A percentile compares a stretch with the other conserved stretches of the same genome.
Evolutionary conservation across 2,797 vertebrate genomes (phyloP).

Genomic region (Melanotaenia maccullochi): DNA sequence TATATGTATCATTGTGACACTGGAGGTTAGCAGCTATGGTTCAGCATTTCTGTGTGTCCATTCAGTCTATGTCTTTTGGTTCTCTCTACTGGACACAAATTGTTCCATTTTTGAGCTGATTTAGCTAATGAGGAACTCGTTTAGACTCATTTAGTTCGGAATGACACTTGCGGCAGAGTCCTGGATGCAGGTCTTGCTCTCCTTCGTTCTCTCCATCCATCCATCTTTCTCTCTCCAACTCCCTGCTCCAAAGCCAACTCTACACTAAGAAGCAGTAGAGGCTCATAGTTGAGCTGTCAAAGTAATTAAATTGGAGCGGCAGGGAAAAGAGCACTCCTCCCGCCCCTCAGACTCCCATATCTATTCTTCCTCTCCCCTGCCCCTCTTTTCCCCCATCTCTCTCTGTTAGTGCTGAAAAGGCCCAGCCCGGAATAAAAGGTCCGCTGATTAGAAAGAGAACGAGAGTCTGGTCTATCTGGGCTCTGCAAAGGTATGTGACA

Average conservation of each 20-base stretch:
- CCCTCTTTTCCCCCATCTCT: slow-evolving; percentile 41
- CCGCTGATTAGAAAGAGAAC: slow-evolving; percentile 61
- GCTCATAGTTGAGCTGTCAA: slow-evolving; percentile 70
- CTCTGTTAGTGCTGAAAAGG: slow-evolving; percentile 63
- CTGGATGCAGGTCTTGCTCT: not conserved
- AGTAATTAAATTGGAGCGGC: slow-evolving; percentile 73
- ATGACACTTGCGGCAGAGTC: slow-evolving; percentile 44
- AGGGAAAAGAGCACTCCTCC: slow-evolving; percentile 59
- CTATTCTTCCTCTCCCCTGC: slow-evolving; percentile 36
- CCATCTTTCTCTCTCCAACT: not conserved
- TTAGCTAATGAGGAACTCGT: slow-evolving; percentile 63
- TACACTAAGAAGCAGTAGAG: slow-evolving; percentile 50
- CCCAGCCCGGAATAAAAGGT: slow-evolving; percentile 57
- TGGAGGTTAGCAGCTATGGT: too few relatives aligned
- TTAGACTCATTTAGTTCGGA: slow-evolving; percentile 49
- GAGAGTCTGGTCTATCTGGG: slow-evolving; percentile 50
- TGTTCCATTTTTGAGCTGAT: slow-evolving; percentile 55
- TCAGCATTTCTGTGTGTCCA: not conserved
- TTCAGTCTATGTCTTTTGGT: not conserved
- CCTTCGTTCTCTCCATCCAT: not conserved
- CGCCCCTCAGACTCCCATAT: slow-evolving; percentile 22
- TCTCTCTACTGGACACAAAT: slow-evolving; percentile 34
- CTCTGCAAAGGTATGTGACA: slow-evolving; percentile 67
- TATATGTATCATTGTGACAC: not conserved
- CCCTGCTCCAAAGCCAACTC: slow-evolving; percentile 37